A percentile compares a stretch with the other conserved stretches of the same genome.
These are phyloP conservation scores for Aphidius colemani DNA, from an alignment of 2,888 invertebrate genomes.

Conservation along the genomic window DNA sequence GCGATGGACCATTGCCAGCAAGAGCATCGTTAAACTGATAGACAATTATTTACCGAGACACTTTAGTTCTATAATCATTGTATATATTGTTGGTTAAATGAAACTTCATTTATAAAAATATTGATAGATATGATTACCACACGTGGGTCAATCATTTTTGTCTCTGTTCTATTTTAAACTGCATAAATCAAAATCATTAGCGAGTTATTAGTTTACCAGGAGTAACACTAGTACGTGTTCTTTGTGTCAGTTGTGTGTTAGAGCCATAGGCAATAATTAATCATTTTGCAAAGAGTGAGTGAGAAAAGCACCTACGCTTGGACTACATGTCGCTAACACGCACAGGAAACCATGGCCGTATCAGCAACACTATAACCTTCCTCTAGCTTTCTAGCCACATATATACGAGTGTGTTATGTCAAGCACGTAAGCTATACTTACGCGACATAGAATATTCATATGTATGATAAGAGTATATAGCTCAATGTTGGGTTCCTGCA, in stretches of 20 bases:
- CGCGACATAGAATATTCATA: conserved; percentile 55
- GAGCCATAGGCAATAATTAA: conserved; percentile 53
- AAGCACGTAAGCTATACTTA: conserved; percentile 49
- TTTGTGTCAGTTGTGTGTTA: conserved; percentile 35
- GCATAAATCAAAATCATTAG: conserved; percentile 58
- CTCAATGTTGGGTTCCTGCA: too few species aligned
- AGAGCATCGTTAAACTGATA: too few species aligned
- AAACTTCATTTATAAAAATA: too few species aligned
- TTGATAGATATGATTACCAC: too few species aligned
- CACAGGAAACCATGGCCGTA: conserved; percentile 26
- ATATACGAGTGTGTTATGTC: conserved; percentile 39
- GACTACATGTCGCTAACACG: conserved; percentile 32
- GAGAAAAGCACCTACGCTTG: conserved; percentile 32
- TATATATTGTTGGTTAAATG: too few species aligned
- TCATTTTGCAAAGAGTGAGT: conserved; percentile 43
- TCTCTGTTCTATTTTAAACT: conserved; percentile 43
- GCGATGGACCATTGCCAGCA: too few species aligned
- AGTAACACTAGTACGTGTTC: conserved; percentile 55
- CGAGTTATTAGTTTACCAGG: conserved; percentile 53
- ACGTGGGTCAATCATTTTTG: too few species aligned
- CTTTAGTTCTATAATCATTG: too few species aligned
- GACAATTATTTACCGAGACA: too few species aligned
- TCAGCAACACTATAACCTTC: conserved; percentile 17
- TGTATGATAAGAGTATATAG: conserved; percentile 47
- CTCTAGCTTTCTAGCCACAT: conserved; percentile 30